phyloP scores from a whole-genome alignment of 2,797 vertebrate species.

The Orientallactaga sibirica region DNA sequence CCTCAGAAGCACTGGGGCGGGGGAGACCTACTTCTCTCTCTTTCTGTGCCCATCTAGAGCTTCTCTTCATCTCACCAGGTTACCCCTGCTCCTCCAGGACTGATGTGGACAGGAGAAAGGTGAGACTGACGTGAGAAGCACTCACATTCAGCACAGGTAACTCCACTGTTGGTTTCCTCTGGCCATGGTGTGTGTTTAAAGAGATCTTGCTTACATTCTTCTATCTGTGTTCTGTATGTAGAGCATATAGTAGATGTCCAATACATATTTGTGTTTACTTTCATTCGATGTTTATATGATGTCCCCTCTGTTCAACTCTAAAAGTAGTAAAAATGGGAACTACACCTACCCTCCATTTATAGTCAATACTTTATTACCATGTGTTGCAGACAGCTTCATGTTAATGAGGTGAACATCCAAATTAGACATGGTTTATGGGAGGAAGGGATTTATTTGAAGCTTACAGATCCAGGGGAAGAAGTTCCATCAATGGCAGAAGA shows the following conservation, averaged over 20 bases:
- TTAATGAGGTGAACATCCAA: too few relatives aligned
- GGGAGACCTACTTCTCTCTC: background rate
- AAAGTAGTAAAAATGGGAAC: background rate
- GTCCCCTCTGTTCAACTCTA: background rate
- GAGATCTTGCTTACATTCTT: background rate
- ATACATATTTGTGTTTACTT: conserved; percentile 16
- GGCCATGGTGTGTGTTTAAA: background rate
- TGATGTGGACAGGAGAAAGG: too few relatives aligned
- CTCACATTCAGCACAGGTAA: background rate
- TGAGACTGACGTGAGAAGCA: background rate
- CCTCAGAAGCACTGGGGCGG: background rate
- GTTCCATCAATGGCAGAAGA: too few relatives aligned
- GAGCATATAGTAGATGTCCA: background rate
- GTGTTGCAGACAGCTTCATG: too few relatives aligned
- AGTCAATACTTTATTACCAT: too few relatives aligned
- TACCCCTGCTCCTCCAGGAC: background rate
- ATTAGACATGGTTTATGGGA: too few relatives aligned
- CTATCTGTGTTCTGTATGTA: background rate
- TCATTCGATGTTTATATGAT: background rate
- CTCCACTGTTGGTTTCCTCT: background rate
- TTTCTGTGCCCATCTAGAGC: background rate
- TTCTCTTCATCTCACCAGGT: background rate
- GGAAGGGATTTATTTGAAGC: too few relatives aligned
- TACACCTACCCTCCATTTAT: too few relatives aligned
- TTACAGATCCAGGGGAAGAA: too few relatives aligned